Evolutionary conservation across 2,888 invertebrate species (phyloP).

Genomic region (Nematopogon swammerdamellus): DNA sequence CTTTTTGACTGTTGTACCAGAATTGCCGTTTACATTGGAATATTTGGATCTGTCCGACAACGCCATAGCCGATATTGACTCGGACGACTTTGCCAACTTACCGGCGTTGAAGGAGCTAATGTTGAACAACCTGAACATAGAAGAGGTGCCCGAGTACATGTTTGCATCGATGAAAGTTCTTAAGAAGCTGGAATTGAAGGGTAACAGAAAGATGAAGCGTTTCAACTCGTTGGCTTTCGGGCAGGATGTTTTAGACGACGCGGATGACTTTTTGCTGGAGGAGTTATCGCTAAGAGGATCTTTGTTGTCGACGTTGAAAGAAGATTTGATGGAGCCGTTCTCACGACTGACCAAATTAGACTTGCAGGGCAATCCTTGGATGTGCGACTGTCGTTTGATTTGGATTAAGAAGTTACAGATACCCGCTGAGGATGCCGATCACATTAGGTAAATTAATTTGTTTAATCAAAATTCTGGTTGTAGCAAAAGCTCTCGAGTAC

Average conservation of each 20-base stretch:
- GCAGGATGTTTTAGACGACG: constrained; percentile 28
- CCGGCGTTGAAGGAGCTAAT: constrained; percentile 50
- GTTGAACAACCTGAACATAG: constrained; percentile 55
- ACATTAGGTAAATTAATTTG: constrained; percentile 45
- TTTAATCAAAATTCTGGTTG: no score
- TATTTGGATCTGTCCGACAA: constrained; percentile 63
- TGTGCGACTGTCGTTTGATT: constrained; percentile 58
- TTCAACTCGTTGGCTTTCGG: constrained; percentile 47
- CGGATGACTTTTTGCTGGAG: constrained; percentile 39
- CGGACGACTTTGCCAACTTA: constrained; percentile 45
- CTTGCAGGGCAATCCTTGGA: constrained; percentile 61
- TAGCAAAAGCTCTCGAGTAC: no score
- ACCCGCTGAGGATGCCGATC: constrained; percentile 29
- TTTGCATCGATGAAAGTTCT: constrained; percentile 54
- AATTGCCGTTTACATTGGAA: constrained; percentile 52
- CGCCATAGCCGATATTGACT: constrained; percentile 42
- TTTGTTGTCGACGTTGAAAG: constrained; percentile 31
- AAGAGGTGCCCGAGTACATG: constrained; percentile 47
- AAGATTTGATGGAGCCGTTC: constrained; percentile 36
- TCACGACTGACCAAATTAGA: constrained; percentile 43
- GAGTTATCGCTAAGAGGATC: constrained; percentile 44
- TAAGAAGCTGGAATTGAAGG: constrained; percentile 46
- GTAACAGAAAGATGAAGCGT: constrained; percentile 48
- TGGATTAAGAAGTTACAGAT: constrained; percentile 49
- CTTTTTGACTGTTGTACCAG: constrained; percentile 48